Evolutionary conservation across 2,888 invertebrate species (phyloP).

Genomic region (Eucriotettix oculatus): DNA sequence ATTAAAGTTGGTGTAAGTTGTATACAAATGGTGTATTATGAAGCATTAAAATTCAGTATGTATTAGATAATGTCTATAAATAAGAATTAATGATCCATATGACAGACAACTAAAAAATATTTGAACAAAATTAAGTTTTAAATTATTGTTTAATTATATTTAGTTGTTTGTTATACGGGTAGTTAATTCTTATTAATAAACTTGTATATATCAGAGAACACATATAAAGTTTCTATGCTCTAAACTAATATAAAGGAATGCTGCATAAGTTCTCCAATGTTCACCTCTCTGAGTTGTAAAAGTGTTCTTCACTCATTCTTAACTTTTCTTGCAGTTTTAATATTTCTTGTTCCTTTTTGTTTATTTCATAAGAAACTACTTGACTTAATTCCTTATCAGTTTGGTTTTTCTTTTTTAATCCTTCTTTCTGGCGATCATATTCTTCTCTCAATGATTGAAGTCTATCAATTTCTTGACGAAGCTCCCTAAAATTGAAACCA

Average conservation of each 20-base stretch:
- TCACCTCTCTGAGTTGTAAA: slow-evolving; percentile 37
- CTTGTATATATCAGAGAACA: too few species aligned
- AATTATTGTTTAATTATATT: too few species aligned
- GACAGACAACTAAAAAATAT: too few species aligned
- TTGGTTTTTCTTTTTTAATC: neutral
- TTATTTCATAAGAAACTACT: slow-evolving; percentile 14
- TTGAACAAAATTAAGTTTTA: too few species aligned
- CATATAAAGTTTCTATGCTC: neutral
- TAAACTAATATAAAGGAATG: neutral
- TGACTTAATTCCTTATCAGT: neutral
- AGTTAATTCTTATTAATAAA: too few species aligned
- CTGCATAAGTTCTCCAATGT: slow-evolving; percentile 10
- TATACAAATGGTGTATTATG: too few species aligned
- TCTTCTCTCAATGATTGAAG: slow-evolving; percentile 41
- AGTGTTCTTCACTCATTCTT: slow-evolving; percentile 39
- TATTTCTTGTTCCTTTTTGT: slow-evolving; percentile 34
- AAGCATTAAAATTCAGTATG: too few species aligned
- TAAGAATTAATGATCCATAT: too few species aligned
- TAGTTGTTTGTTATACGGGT: too few species aligned
- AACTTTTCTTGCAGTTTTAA: slow-evolving; percentile 40
- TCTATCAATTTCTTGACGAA: slow-evolving; percentile 50
- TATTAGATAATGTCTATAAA: too few species aligned
- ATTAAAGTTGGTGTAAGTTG: too few species aligned
- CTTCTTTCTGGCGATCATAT: slow-evolving; percentile 28
- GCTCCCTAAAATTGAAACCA: slow-evolving; percentile 25